phyloP scores from a whole-genome alignment of 2,113 vertebrate species.

The Myrmecobius fasciatus region DNA sequence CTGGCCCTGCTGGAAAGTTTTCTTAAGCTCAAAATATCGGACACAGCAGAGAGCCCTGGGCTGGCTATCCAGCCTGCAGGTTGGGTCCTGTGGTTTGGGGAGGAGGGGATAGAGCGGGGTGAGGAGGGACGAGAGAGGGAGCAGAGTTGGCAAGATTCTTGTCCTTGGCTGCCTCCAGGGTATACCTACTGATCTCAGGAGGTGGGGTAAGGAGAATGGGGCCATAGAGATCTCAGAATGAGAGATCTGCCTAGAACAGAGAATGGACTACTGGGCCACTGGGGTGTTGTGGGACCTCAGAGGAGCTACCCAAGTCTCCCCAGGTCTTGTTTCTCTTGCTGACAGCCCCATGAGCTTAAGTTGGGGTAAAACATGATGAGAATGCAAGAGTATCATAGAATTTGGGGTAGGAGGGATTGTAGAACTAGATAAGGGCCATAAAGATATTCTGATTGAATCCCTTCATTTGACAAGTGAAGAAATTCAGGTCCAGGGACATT shows the following conservation, averaged over 20 bases:
- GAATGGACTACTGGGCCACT: conserved; percentile 40
- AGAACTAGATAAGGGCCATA: background rate
- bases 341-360: background rate
- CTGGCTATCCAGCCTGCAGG: conserved; percentile 71
- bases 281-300: background rate
- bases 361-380: background rate
- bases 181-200: background rate
- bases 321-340: conserved; percentile 58
- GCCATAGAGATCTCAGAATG: background rate
- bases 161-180: conserved; percentile 17
- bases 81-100: conserved; percentile 69
- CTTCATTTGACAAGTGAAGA: background rate
- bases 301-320: background rate
- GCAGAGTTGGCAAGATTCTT: conserved; percentile 3
- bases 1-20: conserved; percentile 79
- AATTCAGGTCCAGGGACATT: background rate
- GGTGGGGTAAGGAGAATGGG: background rate
- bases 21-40: conserved; percentile 82
- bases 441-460: background rate
- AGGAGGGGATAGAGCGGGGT: conserved; percentile 55
- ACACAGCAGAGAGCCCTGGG: conserved; percentile 69
- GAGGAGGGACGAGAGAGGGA: conserved; percentile 19
- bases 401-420: background rate
- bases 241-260: conserved; percentile 17
- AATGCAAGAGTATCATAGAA: background rate